These are phyloP conservation scores for Cheilinus undulatus DNA, from an alignment of 2,113 vertebrate genomes.

Conservation along the genomic window DNA sequence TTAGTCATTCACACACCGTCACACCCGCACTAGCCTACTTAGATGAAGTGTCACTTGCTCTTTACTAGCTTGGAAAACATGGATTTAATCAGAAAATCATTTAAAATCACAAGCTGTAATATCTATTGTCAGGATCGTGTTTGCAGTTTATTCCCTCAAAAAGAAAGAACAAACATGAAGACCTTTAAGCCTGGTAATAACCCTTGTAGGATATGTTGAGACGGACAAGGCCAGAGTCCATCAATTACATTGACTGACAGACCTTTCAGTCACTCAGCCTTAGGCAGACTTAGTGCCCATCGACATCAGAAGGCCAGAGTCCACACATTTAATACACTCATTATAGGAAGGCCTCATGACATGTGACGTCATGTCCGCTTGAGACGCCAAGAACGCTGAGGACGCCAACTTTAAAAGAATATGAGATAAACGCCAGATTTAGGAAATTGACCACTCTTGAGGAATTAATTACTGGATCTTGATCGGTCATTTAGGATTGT, in stretches of 20 bases:
- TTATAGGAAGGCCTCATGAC: constrained; percentile 65
- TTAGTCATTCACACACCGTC: constrained; percentile 13
- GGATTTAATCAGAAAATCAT: not conserved
- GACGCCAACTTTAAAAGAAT: too few species aligned
- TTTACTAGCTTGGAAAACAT: constrained; percentile 5
- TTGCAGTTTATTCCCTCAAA: constrained; percentile 1
- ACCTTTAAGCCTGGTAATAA: constrained; percentile 49
- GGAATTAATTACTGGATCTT: too few species aligned
- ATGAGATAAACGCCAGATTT: too few species aligned
- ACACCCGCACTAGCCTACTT: constrained; percentile 1
- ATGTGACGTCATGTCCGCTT: too few species aligned
- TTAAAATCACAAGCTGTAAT: not conserved
- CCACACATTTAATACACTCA: constrained; percentile 63
- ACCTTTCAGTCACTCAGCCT: constrained; percentile 67
- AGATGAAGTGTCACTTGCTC: constrained; percentile 9
- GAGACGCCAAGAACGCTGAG: too few species aligned
- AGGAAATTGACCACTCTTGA: too few species aligned
- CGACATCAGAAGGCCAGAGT: constrained; percentile 61
- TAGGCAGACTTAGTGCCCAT: constrained; percentile 61
- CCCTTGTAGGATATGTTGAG: constrained; percentile 40
- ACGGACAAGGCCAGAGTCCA: constrained; percentile 58
- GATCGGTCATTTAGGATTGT: too few species aligned
- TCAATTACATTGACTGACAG: constrained; percentile 72
- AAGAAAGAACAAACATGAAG: constrained; percentile 15
- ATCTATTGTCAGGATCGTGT: not conserved